These are phyloP conservation scores for Anarrhichthys ocellatus DNA, from an alignment of 2,113 vertebrate species.

Conservation along the genomic window DNA sequence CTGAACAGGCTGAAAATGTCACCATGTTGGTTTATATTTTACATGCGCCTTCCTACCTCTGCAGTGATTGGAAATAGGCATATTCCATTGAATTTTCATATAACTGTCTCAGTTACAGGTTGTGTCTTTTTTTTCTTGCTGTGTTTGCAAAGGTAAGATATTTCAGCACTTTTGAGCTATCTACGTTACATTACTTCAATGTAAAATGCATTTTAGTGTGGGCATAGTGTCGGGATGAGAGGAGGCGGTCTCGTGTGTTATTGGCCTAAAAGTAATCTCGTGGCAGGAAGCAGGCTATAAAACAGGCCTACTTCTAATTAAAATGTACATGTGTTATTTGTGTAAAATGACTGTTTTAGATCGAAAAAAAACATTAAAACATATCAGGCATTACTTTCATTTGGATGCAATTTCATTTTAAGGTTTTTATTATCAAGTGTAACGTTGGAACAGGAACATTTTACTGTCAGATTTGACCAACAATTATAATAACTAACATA, in stretches of 20 bases:
- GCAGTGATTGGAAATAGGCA: constrained; percentile 76
- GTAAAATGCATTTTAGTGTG: constrained; percentile 55
- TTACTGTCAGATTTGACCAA: neutral
- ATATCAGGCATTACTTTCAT: constrained; percentile 75
- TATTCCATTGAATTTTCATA: constrained; percentile 70
- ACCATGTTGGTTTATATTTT: constrained; percentile 71
- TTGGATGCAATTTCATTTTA: constrained; percentile 59
- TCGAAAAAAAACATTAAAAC: constrained; percentile 78
- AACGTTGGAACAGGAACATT: neutral
- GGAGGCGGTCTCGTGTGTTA: constrained; percentile 62
- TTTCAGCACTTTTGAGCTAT: constrained; percentile 82
- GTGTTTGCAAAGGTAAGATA: constrained; percentile 81
- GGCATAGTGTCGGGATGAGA: constrained; percentile 56
- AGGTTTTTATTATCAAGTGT: neutral
- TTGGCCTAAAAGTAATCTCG: constrained; percentile 51
- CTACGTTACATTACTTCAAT: constrained; percentile 60
- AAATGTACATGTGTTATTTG: constrained; percentile 77
- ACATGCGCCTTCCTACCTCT: constrained; percentile 78
- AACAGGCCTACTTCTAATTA: constrained; percentile 54
- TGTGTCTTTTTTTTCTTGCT: constrained; percentile 71
- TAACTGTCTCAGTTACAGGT: constrained; percentile 68
- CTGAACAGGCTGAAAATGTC: constrained; percentile 63
- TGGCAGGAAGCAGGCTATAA: constrained; percentile 48
- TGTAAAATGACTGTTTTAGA: constrained; percentile 76
- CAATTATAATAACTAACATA: neutral